These are phyloP conservation scores for Eptatretus burgeri DNA, from an alignment of 2,113 vertebrate species.

Conservation along the genomic window DNA sequence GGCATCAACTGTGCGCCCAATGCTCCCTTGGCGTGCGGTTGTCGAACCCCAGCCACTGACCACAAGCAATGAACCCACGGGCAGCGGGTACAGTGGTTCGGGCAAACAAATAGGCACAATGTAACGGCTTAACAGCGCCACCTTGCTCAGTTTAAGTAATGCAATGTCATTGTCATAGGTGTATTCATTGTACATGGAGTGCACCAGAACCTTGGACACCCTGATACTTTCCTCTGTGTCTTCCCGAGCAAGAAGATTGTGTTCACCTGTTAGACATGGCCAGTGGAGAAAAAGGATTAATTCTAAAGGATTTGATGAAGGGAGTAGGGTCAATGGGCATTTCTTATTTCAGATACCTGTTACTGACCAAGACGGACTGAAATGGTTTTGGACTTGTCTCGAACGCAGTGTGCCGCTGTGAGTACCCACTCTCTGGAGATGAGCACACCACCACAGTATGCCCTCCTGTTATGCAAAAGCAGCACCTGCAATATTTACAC, in stretches of 20 bases:
- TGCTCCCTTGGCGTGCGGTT: neutral
- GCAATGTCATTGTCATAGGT: conserved; percentile 2
- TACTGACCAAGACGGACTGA: conserved; percentile 3
- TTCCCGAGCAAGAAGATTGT: neutral
- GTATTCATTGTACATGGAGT: neutral
- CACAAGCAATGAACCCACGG: neutral
- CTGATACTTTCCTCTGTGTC: neutral
- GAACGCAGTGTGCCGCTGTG: conserved; percentile 1
- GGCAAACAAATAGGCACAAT: neutral
- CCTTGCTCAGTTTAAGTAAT: neutral
- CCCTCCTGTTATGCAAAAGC: neutral
- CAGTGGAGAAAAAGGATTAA: neutral
- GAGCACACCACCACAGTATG: neutral
- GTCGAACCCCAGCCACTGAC: neutral
- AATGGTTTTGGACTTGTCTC: neutral
- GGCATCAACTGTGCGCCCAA: neutral
- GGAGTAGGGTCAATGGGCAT: neutral
- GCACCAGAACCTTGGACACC: neutral
- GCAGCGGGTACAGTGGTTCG: neutral
- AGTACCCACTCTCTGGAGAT: conserved; percentile 1
- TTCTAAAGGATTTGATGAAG: neutral
- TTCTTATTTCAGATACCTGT: neutral
- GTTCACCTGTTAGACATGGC: neutral
- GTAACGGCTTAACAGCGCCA: neutral
- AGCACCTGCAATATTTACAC: neutral